Percentiles rank a stretch among this genome's conserved stretches.
Evolutionary conservation across 2,797 vertebrate genomes (phyloP).

Genomic region (Hirundo rustica): DNA sequence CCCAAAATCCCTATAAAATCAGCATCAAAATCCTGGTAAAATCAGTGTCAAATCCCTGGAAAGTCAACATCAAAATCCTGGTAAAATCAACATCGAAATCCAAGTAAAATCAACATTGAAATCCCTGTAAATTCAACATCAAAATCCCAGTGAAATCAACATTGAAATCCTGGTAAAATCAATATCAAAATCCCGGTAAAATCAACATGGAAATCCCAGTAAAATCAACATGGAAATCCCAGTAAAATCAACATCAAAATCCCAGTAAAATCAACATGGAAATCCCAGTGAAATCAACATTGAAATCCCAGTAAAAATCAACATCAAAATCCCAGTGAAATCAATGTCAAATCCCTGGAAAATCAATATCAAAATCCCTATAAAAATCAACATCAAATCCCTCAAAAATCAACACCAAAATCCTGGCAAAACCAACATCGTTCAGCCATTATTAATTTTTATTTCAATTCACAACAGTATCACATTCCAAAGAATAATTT

Average conservation of each 20-base stretch:
- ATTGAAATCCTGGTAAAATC: neutral
- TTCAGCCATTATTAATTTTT: neutral
- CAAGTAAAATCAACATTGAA: fast-evolving
- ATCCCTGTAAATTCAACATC: neutral
- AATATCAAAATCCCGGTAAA: neutral
- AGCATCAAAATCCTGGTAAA: neutral
- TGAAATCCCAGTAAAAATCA: neutral
- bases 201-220: neutral
- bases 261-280: fast-evolving
- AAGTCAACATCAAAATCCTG: neutral
- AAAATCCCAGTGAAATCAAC: fast-evolving
- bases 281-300: neutral
- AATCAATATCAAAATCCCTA: neutral
- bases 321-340: neutral
- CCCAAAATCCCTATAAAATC: neutral
- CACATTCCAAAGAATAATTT: neutral
- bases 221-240: neutral
- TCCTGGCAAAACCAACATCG: neutral
- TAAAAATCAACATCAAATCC: neutral
- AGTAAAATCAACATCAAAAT: neutral
- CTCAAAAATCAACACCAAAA: neutral
- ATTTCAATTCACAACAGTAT: neutral
- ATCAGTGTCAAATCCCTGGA: neutral
- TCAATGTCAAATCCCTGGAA: neutral
- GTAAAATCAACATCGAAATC: neutral